A percentile compares a stretch with the other conserved stretches of the same genome.
Evolutionary conservation across 2,797 vertebrate genomes (phyloP).

Genomic region (Notolabrus celidotus): DNA sequence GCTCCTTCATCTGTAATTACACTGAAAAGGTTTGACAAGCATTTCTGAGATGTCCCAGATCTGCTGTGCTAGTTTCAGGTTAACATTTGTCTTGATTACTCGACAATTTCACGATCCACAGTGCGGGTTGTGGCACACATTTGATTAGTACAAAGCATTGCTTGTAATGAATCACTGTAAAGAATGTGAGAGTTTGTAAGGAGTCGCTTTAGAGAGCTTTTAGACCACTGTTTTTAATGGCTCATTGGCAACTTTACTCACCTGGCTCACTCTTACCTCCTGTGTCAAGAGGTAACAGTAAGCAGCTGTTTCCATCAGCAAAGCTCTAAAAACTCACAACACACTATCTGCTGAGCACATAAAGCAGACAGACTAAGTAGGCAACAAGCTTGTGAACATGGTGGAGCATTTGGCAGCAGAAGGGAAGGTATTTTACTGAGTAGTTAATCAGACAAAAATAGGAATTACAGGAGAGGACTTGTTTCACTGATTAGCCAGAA

Average conservation of each 20-base stretch:
- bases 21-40: conserved; percentile 37
- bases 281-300: background rate
- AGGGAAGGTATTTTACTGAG: background rate
- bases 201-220: background rate
- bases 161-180: background rate
- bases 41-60: conserved; percentile 27
- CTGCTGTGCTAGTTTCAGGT: conserved; percentile 7
- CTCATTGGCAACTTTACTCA: too few relatives aligned
- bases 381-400: background rate
- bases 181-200: background rate
- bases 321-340: background rate
- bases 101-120: conserved; percentile 1
- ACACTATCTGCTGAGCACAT: too few relatives aligned
- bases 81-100: background rate
- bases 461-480: background rate
- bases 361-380: too few relatives aligned
- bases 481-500: too few relatives aligned
- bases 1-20: conserved; percentile 45
- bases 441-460: background rate
- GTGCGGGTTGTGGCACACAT: background rate
- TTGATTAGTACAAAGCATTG: background rate
- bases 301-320: background rate
- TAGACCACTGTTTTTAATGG: too few relatives aligned
- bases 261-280: background rate
- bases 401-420: background rate